Base-by-base conservation (phyloP, 2,888 invertebrate species). In the Dicycla oo region DNA sequence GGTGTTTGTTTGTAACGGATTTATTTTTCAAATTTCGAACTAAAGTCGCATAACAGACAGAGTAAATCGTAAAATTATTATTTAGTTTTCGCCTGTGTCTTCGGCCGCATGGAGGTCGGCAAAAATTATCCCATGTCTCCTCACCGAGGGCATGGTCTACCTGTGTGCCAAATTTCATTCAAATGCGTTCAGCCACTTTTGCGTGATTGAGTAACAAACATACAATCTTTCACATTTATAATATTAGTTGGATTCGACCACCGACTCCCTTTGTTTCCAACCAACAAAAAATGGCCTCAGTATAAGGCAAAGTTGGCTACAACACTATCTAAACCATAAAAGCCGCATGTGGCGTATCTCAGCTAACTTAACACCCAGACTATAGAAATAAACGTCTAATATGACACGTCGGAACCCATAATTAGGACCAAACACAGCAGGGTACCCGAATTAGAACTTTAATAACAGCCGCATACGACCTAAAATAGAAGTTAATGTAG, bases 401-500 rank as follows among this genome's bases (percentile, higher is more conserved):
- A 85, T 78, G 64, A 71, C 86, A 83, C 79, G 82, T 69, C 57
- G 58, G 71, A 72, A 71, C 67, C 66, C 72, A 86, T 82, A 85
- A 86, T 86, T 86, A 82, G 81, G 80, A 54, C 60, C 67, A 78
- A 71, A 78, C 84, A 78, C 84, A 82, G 83, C 81, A 71, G 82
- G 82, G 75, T 73, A 78, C 84, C 87, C 83, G 85, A 91, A 90
- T 90, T 84, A 87, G 84, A 87, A 81, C 88, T 88, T 89, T 91
- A 89, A 91, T 91, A 89, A 88, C 84, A 86, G 77, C 73, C 73
- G 54, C 70, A 84, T 85, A 86, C 78, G 83, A 85, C 79, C 88
- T 85, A 86, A 89, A 90, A 87, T 88, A 84, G 84, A 83, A 88
- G 88, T 91, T 88, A 89, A 89, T 88, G 87, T 84, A 82, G 89